Base-by-base conservation (phyloP, 2,797 vertebrate genomes). In the Gobionotothen gibberifrons region DNA sequence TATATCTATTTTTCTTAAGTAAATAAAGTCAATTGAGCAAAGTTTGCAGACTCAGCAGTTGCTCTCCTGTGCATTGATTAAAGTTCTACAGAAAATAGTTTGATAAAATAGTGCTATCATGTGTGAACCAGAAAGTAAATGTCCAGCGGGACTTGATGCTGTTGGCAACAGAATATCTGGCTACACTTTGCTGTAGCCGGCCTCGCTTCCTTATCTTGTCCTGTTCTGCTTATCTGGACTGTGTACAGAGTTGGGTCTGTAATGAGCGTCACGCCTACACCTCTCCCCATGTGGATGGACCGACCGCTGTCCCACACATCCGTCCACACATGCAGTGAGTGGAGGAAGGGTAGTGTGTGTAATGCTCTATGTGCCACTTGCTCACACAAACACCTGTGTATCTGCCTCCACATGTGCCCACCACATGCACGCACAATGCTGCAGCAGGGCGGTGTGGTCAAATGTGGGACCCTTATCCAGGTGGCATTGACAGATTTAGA, bases 401-500 rank as follows among this genome's bases (percentile, higher is more conserved):
- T 95, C 93, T 94, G 91, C 89, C 85, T 85, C 39, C 71, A 90
- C 83, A 86, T 81, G 76, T 85, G 77, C 74, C 74, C 93, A 90
- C 89, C 93, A 95, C 94, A 95, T 96, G 95, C 93, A 90, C 90
- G 90, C 56, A 49, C 17, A 9, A 74, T 90, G 92, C 94, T 55
- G 77, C 61, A 57, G 78, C 52, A 17, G 86, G 72, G 66, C 43
- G 53, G 67, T 64, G 76, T 69, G 79, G 83, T 85, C 74, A 83
- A 77, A 83, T 54, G 65, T 57, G 94, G 93, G 95, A 94, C 93
- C 91, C 95, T 49, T 91, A 90, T 93, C 95, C 94, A 94, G 95
- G 93, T 92, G 12, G 95, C 94, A 96, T 91, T 98, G 97, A 98
- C 97, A 98, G 97, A 99, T 99, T 99, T 99, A 99, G 95, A 96